phyloP scores from a whole-genome alignment of 2,888 invertebrate species.

The Acleris literana region DNA sequence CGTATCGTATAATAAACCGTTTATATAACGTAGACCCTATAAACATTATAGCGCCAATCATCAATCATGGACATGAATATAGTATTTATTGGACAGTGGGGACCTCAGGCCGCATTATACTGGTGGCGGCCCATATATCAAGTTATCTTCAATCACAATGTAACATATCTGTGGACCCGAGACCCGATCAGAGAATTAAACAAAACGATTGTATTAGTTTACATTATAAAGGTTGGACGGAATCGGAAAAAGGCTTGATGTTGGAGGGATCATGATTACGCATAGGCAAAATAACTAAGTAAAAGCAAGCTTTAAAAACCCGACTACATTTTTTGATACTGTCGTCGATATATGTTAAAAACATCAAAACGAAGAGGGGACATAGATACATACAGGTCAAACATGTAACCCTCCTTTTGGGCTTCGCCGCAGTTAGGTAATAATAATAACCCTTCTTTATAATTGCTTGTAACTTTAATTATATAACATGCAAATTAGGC shows the following conservation, averaged over 20 bases:
- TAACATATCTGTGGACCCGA: conserved; percentile 33
- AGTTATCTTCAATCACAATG: conserved; percentile 37
- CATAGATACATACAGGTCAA: too few species aligned
- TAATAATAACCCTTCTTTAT: too few species aligned
- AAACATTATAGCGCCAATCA: conserved; percentile 30
- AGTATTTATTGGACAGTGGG: conserved; percentile 37
- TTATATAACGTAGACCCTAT: conserved; percentile 15
- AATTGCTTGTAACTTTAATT: too few species aligned
- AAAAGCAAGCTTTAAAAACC: too few species aligned
- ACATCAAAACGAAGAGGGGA: too few species aligned
- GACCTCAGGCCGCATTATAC: conserved; percentile 37
- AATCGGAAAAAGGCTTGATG: conserved; percentile 6
- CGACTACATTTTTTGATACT: too few species aligned
- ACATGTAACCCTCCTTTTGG: too few species aligned
- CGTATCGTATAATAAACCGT: not conserved
- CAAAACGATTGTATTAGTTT: conserved; percentile 30
- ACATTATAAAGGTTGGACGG: conserved; percentile 11
- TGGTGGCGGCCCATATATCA: conserved; percentile 35
- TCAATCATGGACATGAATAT: conserved; percentile 37
- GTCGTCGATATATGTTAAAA: too few species aligned
- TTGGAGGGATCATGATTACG: not conserved
- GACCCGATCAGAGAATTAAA: conserved; percentile 32
- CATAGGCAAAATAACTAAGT: not conserved
- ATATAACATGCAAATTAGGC: too few species aligned
- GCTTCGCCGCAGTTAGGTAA: too few species aligned